Conservation (phyloP, 2,888 invertebrate genomes). For the Pseudococcus longispinus region DNA sequence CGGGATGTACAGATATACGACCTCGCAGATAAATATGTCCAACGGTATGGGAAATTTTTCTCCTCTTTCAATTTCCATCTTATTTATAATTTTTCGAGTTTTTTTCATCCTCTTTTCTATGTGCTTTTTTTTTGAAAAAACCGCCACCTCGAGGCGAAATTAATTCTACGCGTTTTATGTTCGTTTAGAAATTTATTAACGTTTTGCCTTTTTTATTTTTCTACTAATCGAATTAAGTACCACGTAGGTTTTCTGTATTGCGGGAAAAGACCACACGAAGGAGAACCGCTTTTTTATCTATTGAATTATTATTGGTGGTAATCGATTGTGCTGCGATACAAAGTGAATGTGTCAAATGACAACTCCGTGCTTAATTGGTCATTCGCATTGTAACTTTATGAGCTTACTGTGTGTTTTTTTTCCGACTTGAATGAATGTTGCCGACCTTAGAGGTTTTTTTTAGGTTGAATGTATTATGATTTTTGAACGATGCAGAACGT, state of each 20-base stretch:
- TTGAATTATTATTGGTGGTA: neutral
- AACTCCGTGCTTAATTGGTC: neutral
- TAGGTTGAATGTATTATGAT: too few species aligned
- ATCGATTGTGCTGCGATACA: neutral
- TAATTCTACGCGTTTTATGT: neutral
- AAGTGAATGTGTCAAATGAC: slow-evolving; percentile 5
- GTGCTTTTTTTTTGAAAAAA: neutral
- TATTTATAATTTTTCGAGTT: neutral
- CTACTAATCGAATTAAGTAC: neutral
- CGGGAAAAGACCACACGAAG: slow-evolving; percentile 9
- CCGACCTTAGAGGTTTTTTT: too few species aligned
- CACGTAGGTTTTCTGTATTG: neutral
- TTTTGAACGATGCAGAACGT: too few species aligned
- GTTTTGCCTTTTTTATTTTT: neutral
- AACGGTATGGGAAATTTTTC: slow-evolving; percentile 10
- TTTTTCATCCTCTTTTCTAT: neutral
- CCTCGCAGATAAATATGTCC: slow-evolving; percentile 23
- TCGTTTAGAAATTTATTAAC: neutral
- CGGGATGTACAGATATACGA: neutral
- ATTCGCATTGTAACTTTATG: neutral
- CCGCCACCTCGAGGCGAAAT: slow-evolving; percentile 28
- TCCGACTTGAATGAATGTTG: neutral
- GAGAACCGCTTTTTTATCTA: neutral
- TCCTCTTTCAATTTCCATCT: slow-evolving; percentile 13
- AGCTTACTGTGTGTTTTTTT: neutral